Base-by-base conservation (phyloP, 2,797 vertebrate species). In the Anas capensis region DNA sequence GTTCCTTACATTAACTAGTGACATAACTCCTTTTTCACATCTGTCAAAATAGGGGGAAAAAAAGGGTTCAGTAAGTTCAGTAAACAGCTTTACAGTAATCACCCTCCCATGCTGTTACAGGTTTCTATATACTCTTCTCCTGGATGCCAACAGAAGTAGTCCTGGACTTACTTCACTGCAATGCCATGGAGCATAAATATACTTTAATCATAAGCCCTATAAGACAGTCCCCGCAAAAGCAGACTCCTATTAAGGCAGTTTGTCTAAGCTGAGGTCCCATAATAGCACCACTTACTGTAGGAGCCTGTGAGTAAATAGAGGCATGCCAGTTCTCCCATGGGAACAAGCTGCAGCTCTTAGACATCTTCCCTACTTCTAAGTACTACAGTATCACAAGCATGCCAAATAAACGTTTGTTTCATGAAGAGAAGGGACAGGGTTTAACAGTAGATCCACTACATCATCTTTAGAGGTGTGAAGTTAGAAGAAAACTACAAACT, bases 21-120 rank as follows among this genome's bases (percentile, higher is more conserved):
- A 99, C 99, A 99, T 99, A 14, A 99, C 99, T 24, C 99, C 99
- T 93, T 99, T 99, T 95, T 99, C 99, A 98, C 99, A 99, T 88
- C 99, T 99, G 97, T 33, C 90, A 78, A 51, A 93, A 92, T 26
- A 89, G 79, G 6, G 79, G 6, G 70, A 14, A 91, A 58, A 58
- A 20, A 19, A 58, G 86, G 26, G 16, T 38, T 38, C 38, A 92
- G 69, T 36, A 48, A 5, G n/a, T 48, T 73, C n/a, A 92, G 69
- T 36, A 48, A 53, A 76, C 34, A 84, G n/a, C 56, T 75, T 61
- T 18, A n/a, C 6, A 53, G 49, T 19, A 46, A 78, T 68, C 42
- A 57, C 36, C 60, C 14, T 51, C 38, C 34, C n/a, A 23, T 26
- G 57, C 33, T 61, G 11, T 26, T 53, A 69, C 3, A 40, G 11